Percentiles rank a stretch among this genome's conserved stretches.
phyloP scores from a whole-genome alignment of 1,140 invertebrate species.

The Belonocnema kinseyi region DNA sequence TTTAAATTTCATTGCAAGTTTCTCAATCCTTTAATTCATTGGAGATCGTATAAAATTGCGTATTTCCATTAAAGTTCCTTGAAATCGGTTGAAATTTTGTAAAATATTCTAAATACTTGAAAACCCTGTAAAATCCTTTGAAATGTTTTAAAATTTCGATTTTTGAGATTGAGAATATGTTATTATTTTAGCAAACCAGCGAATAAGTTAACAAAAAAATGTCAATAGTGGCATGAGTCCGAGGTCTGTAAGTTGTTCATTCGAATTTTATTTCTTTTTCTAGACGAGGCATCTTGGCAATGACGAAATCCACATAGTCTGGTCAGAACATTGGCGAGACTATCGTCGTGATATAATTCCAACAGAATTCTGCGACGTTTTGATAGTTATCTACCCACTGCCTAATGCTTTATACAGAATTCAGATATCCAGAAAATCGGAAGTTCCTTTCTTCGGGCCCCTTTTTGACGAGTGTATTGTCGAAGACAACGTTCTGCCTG shows the following conservation, averaged over 20 bases:
- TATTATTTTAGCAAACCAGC: no score
- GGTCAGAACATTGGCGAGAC: constrained; percentile 97
- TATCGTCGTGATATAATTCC: constrained; percentile 98
- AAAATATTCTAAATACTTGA: no score
- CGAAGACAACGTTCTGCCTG: constrained; percentile 88
- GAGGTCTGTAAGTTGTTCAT: constrained; percentile 23
- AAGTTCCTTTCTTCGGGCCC: constrained; percentile 96
- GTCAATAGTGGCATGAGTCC: neutral
- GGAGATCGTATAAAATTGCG: no score
- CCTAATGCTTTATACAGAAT: constrained; percentile 78
- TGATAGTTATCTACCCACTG: constrained; percentile 97
- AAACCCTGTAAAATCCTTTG: no score
- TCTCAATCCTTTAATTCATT: no score
- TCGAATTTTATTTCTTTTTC: constrained; percentile 55
- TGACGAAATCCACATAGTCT: constrained; percentile 99
- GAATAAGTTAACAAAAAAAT: no score
- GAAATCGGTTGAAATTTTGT: no score
- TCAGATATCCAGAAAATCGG: constrained; percentile 71
- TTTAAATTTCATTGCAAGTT: no score
- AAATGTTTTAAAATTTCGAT: no score
- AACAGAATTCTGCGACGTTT: constrained; percentile 99
- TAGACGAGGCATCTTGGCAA: constrained; percentile 97
- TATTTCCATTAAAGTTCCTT: no score
- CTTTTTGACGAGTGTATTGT: constrained; percentile 96
- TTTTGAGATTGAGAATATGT: no score